phyloP scores from a whole-genome alignment of 2,113 vertebrate species.

The Thermophis baileyi region DNA sequence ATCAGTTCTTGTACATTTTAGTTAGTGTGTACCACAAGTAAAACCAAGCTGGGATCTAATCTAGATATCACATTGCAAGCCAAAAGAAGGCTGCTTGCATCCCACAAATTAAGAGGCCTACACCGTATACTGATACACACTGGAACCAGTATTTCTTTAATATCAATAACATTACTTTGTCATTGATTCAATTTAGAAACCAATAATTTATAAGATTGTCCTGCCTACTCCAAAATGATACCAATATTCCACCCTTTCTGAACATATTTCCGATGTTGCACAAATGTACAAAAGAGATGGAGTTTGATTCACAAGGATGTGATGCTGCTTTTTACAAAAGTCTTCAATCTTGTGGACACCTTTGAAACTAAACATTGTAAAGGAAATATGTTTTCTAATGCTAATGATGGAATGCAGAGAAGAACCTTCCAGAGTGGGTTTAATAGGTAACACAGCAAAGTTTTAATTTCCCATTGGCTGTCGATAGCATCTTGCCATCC shows the following conservation, averaged over 20 bases:
- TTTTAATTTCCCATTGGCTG: background rate
- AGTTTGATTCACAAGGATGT: background rate
- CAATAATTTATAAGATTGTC: background rate
- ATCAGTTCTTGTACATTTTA: background rate
- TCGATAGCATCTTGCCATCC: background rate
- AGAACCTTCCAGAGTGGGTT: background rate
- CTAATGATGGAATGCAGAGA: background rate
- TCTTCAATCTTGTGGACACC: background rate
- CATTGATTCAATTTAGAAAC: background rate
- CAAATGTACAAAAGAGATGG: background rate
- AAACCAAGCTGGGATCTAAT: background rate
- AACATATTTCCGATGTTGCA: background rate
- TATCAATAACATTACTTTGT: background rate
- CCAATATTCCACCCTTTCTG: background rate
- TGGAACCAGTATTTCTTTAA: background rate
- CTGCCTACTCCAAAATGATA: background rate
- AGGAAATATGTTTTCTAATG: background rate
- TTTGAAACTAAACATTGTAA: background rate
- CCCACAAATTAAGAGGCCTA: background rate
- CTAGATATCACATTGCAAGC: background rate
- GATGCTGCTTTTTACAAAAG: background rate
- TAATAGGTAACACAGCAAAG: background rate
- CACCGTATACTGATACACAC: background rate
- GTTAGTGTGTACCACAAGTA: background rate
- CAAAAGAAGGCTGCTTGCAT: background rate